A percentile compares a stretch with the other conserved stretches of the same genome.
These are phyloP conservation scores for Oithona nana DNA, from an alignment of 2,888 invertebrate species.

Conservation along the genomic window DNA sequence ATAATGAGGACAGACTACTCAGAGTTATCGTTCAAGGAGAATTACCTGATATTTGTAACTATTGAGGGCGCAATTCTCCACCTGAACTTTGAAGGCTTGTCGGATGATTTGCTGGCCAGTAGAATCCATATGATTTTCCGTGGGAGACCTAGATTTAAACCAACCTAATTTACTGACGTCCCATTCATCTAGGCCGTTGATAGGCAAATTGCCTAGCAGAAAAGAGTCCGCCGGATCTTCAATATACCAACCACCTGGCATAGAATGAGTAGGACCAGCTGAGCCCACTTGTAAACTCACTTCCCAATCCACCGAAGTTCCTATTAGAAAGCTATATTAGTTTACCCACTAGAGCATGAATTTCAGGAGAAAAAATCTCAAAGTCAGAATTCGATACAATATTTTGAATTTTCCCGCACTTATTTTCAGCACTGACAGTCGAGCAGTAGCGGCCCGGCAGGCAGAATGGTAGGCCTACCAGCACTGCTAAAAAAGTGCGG, in stretches of 20 bases:
- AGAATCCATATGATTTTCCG: not conserved
- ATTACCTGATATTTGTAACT: not conserved
- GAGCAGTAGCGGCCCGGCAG: too few species aligned
- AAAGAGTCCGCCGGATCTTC: not conserved
- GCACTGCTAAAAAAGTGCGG: too few species aligned
- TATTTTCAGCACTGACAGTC: too few species aligned
- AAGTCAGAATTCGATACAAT: too few species aligned
- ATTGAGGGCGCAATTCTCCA: constrained; percentile 3
- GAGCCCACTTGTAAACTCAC: constrained; percentile 14
- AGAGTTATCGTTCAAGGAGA: not conserved
- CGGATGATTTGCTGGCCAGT: not conserved
- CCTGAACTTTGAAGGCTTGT: not conserved
- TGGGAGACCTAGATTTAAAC: constrained; percentile 7
- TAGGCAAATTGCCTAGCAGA: constrained; percentile 2
- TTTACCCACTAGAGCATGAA: too few species aligned
- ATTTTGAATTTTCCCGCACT: too few species aligned
- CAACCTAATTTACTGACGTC: constrained; percentile 14
- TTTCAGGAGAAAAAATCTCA: too few species aligned
- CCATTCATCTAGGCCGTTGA: constrained; percentile 17
- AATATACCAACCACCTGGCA: constrained; percentile 16
- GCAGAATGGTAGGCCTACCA: too few species aligned
- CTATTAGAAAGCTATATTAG: too few species aligned
- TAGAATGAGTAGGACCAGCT: constrained; percentile 5
- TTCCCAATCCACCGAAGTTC: constrained; percentile 15
- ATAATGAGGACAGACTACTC: not conserved